Evolutionary conservation across 2,888 invertebrate genomes (phyloP).

Genomic region (Endotricha flammealis): DNA sequence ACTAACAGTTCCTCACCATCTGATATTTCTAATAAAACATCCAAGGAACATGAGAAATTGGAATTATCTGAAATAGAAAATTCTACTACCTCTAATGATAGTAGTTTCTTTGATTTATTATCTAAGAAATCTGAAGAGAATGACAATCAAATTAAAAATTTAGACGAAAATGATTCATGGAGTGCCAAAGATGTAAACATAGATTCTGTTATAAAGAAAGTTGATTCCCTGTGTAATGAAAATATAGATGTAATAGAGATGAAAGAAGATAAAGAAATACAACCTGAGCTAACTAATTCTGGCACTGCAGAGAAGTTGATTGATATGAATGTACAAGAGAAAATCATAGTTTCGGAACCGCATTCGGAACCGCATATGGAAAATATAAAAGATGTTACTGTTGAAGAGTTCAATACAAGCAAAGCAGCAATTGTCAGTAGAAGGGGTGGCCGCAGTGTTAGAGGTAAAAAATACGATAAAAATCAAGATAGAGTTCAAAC

Average conservation of each 20-base stretch:
- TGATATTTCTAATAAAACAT: conserved; percentile 13
- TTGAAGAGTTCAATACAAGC: conserved; percentile 30
- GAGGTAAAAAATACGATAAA: conserved; percentile 65
- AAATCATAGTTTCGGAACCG: conserved; percentile 18
- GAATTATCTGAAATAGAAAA: conserved; percentile 10
- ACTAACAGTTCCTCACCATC: conserved; percentile 10
- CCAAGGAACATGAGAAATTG: conserved; percentile 10
- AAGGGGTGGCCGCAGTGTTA: conserved; percentile 58
- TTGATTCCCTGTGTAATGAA: conserved; percentile 81
- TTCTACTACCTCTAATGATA: conserved; percentile 8
- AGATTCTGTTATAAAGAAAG: conserved; percentile 89
- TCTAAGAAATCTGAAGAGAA: conserved; percentile 18
- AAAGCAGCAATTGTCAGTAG: conserved; percentile 37
- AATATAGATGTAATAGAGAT: conserved; percentile 35
- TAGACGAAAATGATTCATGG: conserved; percentile 87
- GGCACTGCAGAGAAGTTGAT: conserved; percentile 17
- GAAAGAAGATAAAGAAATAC: conserved; percentile 24
- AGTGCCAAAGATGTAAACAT: conserved; percentile 88
- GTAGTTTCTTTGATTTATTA: conserved; percentile 13
- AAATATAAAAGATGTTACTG: conserved; percentile 22
- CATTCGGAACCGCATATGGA: conserved; percentile 24
- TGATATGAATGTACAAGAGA: conserved; percentile 9
- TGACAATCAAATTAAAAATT: conserved; percentile 59
- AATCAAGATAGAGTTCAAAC: conserved; percentile 61
- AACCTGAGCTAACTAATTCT: conserved; percentile 14